These are phyloP conservation scores for Latrodectus hesperus DNA, from an alignment of 2,888 invertebrate genomes.

Conservation along the genomic window DNA sequence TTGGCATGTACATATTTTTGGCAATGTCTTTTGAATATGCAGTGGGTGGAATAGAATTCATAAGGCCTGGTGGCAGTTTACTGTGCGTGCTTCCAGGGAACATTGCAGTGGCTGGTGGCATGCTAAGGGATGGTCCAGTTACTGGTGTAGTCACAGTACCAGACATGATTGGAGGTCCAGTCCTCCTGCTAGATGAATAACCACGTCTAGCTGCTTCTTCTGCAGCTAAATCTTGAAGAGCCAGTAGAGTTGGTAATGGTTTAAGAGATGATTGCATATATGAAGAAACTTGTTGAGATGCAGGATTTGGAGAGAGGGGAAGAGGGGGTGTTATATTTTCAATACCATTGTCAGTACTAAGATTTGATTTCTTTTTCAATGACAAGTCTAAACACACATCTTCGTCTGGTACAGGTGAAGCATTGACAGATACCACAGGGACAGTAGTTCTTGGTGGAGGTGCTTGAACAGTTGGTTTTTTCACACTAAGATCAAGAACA, in stretches of 20 bases:
- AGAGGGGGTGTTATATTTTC: constrained; percentile 67
- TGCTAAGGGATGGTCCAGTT: constrained; percentile 38
- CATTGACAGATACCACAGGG: constrained; percentile 6
- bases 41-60: constrained; percentile 29
- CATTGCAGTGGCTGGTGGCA: constrained; percentile 30
- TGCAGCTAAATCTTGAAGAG: constrained; percentile 52
- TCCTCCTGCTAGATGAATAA: constrained; percentile 25
- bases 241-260: constrained; percentile 48
- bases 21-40: constrained; percentile 60
- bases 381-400: constrained; percentile 64
- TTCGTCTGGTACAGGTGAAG: constrained; percentile 42
- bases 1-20: constrained; percentile 66
- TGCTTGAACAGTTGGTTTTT: constrained; percentile 57
- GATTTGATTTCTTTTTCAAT: constrained; percentile 49
- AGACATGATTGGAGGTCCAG: constrained; percentile 28
- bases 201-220: constrained; percentile 29
- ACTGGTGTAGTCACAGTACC: constrained; percentile 24
- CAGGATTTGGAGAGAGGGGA: constrained; percentile 45
- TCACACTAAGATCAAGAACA: constrained; percentile 71
- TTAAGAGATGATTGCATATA: constrained; percentile 42
- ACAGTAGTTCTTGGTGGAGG: constrained; percentile 19
- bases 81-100: constrained; percentile 56
- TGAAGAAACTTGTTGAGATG: constrained; percentile 15
- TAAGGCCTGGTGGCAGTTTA: constrained; percentile 41
- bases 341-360: constrained; percentile 49